phyloP scores from a whole-genome alignment of 2,888 invertebrate genomes.

The Drosophila suboccidentalis region DNA sequence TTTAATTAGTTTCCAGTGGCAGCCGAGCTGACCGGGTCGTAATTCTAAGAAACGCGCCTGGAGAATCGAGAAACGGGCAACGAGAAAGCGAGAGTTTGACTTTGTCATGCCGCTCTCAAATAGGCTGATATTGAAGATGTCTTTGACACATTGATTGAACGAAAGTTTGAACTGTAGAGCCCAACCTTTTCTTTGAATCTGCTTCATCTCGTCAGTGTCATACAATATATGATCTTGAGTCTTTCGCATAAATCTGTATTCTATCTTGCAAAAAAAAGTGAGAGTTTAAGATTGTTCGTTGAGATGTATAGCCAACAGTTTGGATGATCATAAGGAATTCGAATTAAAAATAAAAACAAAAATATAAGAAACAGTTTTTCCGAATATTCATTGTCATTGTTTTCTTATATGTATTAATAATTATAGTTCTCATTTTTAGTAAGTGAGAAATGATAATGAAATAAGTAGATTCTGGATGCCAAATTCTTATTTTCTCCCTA shows the following conservation, averaged over 20 bases:
- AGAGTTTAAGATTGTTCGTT: not conserved
- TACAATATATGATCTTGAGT: slow-evolving; percentile 3
- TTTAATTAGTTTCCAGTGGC: slow-evolving; percentile 73
- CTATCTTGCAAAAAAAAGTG: slow-evolving; percentile 1
- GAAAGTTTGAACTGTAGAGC: slow-evolving; percentile 17
- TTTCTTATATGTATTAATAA: no score
- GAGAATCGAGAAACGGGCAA: slow-evolving; percentile 15
- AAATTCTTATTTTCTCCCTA: not conserved
- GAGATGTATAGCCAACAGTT: not conserved
- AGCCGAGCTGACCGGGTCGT: slow-evolving; percentile 27
- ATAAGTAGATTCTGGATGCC: no score
- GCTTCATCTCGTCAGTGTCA: not conserved
- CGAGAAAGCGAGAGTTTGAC: slow-evolving; percentile 69
- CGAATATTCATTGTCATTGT: not conserved
- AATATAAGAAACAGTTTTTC: not conserved
- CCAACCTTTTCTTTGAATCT: not conserved
- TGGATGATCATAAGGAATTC: not conserved
- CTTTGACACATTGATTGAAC: slow-evolving; percentile 12
- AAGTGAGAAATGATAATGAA: no score
- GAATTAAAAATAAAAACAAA: not conserved
- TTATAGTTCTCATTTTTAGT: no score
- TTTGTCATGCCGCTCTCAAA: slow-evolving; percentile 44
- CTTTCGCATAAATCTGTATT: not conserved
- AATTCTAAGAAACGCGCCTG: slow-evolving; percentile 61
- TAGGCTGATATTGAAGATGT: slow-evolving; percentile 5